A percentile compares a stretch with the other conserved stretches of the same genome.
These are phyloP conservation scores for Tuberolachnus salignus DNA, from an alignment of 2,888 invertebrate species.

Conservation along the genomic window DNA sequence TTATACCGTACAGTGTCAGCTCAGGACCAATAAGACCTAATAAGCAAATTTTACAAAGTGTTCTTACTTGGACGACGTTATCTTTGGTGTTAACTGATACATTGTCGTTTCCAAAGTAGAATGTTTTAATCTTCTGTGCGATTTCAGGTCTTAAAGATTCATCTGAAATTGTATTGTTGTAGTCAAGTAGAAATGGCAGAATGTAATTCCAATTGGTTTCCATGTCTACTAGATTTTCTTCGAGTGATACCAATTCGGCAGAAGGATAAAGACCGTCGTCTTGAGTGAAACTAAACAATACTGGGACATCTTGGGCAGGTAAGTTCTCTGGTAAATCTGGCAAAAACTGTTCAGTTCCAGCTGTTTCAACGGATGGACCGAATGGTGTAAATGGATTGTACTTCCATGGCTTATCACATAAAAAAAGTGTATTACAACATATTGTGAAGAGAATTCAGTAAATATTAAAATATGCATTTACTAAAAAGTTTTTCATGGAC, in stretches of 20 bases:
- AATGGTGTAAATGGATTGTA: conserved; percentile 76
- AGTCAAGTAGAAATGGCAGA: conserved; percentile 60
- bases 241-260: conserved; percentile 61
- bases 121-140: conserved; percentile 58
- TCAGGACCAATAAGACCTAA: no score
- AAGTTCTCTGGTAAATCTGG: conserved; percentile 71
- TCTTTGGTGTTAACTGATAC: conserved; percentile 52
- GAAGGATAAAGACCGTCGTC: conserved; percentile 79
- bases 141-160: conserved; percentile 57
- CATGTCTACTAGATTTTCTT: conserved; percentile 57
- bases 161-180: conserved; percentile 59
- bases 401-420: conserved; percentile 64
- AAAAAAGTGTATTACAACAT: neutral
- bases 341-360: conserved; percentile 69
- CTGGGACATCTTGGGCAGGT: conserved; percentile 71
- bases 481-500: conserved; percentile 54
- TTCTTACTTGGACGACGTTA: conserved; percentile 57
- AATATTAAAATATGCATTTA: conserved; percentile 13
- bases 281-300: conserved; percentile 71
- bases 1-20: no score
- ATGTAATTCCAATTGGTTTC: conserved; percentile 59
- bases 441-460: no score
- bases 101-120: conserved; percentile 59
- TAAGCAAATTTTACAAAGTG: no score
- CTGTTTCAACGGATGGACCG: conserved; percentile 73